Base-by-base conservation (phyloP, 2,113 vertebrate genomes). In the Syngnathus scovelli region DNA sequence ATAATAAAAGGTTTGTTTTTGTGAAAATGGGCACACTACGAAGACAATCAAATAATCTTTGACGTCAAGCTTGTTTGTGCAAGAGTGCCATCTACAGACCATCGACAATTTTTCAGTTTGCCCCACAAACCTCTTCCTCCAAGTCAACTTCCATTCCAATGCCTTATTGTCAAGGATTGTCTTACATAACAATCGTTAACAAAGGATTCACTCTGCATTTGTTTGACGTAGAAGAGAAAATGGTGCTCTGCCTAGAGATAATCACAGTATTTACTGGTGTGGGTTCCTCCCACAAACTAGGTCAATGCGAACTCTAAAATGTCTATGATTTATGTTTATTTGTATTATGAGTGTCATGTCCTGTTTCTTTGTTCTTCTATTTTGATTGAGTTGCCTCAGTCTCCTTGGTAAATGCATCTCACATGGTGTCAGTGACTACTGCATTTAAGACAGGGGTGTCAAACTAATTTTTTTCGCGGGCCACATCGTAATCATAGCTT, bases 61-160 rank as follows among this genome's bases (percentile, higher is more conserved):
- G 9, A 61, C 10, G 1, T 41, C 60, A 62, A 43, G 41, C 64
- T 68, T 64, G 52, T 74, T 56, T 78, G 75, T 66, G 44, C 78
- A 85, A 76, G 72, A 82, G 77, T 80, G 83, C 83, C 88, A 86
- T 73, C 86, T 88, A 64, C 61, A 70, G 83, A 63, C 70, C 52
- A 71, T 49, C 15, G 55, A 49, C 21, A 21, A n/a, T 21, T 46
- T 46, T 6, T 52, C 1, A 51, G 64, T 44, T 58, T 55, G 16
- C 72, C 49, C 21, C 48, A 76, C 39, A 72, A 58, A 64, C 48
- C 5, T 19, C 39, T 43, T 13, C 41, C n/a, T 43, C 21, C 41
- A 63, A 44, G 21, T 2, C 12, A 52, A 52, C 9, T 54, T 68
- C 56, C 75, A 4, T 33, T 74, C 61, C 52, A 75, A 61, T 64